These are phyloP conservation scores for Dione vanillae DNA, from an alignment of 2,888 invertebrate species.

Conservation along the genomic window DNA sequence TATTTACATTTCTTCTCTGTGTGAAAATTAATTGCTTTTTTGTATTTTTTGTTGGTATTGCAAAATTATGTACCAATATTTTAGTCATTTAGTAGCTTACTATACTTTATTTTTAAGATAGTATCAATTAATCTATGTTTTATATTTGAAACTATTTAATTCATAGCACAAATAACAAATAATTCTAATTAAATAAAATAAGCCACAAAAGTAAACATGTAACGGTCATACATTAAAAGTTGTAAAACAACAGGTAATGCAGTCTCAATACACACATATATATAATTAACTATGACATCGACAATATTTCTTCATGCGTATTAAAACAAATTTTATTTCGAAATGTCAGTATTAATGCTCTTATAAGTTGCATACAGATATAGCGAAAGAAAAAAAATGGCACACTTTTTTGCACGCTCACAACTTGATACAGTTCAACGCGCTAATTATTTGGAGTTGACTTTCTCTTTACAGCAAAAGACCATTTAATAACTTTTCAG, in stretches of 20 bases:
- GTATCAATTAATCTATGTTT: no score
- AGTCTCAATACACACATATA: constrained; percentile 11
- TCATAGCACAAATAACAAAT: no score
- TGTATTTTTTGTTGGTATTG: no score
- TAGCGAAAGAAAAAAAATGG: constrained; percentile 67
- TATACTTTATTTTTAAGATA: no score
- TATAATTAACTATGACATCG: constrained; percentile 9
- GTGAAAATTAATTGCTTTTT: no score
- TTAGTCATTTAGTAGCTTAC: no score
- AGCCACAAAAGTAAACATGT: background rate
- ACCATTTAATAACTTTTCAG: constrained; percentile 38
- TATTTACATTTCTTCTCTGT: background rate
- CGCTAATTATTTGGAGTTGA: constrained; percentile 63
- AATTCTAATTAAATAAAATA: no score
- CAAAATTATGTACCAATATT: no score
- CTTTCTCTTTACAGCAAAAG: constrained; percentile 68
- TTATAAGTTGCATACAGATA: constrained; percentile 36
- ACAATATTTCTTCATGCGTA: constrained; percentile 30
- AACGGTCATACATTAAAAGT: background rate
- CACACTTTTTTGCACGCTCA: constrained; percentile 71
- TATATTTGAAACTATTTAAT: no score
- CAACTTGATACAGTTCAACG: constrained; percentile 74
- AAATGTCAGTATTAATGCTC: constrained; percentile 31
- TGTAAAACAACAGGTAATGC: constrained; percentile 24
- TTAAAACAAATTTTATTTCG: constrained; percentile 25